Percentiles rank a stretch among this genome's conserved stretches.
phyloP scores from a whole-genome alignment of 2,888 invertebrate genomes.

The Phragmatobia fuliginosa region DNA sequence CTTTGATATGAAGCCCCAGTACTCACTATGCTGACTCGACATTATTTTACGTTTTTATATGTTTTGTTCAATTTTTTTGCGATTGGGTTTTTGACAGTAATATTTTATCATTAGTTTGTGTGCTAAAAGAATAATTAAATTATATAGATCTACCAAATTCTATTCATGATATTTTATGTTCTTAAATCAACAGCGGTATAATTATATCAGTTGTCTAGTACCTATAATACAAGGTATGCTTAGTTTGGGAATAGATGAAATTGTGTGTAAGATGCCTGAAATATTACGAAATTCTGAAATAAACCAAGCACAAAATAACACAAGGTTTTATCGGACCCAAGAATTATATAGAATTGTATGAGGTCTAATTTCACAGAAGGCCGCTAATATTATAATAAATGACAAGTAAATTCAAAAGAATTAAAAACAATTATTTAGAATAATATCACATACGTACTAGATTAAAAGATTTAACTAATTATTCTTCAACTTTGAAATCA shows the following conservation, averaged over 20 bases:
- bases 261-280: too few species aligned
- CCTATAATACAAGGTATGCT: too few species aligned
- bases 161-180: too few species aligned
- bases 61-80: conserved; percentile 22
- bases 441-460: not conserved
- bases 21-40: conserved; percentile 35
- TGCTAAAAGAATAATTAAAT: not conserved
- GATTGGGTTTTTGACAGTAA: not conserved
- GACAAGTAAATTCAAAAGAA: not conserved
- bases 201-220: too few species aligned
- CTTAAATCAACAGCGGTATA: too few species aligned
- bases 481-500: not conserved
- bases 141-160: too few species aligned
- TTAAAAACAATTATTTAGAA: not conserved
- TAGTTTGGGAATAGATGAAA: too few species aligned
- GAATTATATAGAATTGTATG: not conserved
- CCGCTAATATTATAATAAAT: not conserved
- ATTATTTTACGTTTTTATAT: conserved; percentile 27
- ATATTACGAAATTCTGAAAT: too few species aligned
- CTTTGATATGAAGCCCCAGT: conserved; percentile 53
- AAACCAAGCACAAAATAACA: not conserved
- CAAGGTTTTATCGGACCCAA: not conserved
- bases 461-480: not conserved
- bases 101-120: not conserved
- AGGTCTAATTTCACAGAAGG: not conserved